These are phyloP conservation scores for Epinephelus awoara DNA, from an alignment of 2,797 vertebrate genomes.

Conservation along the genomic window DNA sequence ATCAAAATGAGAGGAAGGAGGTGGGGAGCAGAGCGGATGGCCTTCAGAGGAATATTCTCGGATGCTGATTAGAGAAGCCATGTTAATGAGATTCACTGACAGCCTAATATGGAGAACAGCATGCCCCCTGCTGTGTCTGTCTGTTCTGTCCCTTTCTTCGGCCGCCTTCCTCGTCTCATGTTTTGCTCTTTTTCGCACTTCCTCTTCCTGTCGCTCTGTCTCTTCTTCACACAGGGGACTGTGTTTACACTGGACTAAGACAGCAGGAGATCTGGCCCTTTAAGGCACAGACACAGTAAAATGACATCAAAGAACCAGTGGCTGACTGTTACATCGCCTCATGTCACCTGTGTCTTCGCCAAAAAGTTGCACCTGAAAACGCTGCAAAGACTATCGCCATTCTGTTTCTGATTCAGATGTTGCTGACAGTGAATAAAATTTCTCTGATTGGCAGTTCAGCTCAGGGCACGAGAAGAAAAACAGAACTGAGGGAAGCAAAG, in stretches of 20 bases:
- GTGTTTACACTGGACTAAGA: slow-evolving; percentile 54
- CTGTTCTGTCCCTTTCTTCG: slow-evolving; percentile 53
- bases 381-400: no score
- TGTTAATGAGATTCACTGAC: slow-evolving; percentile 85
- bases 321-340: no score
- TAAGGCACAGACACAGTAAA: background rate
- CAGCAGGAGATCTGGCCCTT: slow-evolving; percentile 51
- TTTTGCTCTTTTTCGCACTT: slow-evolving; percentile 48
- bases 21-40: slow-evolving; percentile 63
- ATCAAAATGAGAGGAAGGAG: slow-evolving; percentile 71
- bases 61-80: slow-evolving; percentile 82
- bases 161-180: slow-evolving; percentile 5
- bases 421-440: no score
- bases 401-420: no score
- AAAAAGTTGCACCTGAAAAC: no score
- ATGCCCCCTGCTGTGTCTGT: slow-evolving; percentile 73
- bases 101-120: slow-evolving; percentile 75
- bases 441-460: no score
- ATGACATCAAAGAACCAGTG: no score
- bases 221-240: slow-evolving; percentile 38
- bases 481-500: no score
- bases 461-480: no score
- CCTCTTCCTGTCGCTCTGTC: slow-evolving; percentile 29
- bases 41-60: slow-evolving; percentile 78
- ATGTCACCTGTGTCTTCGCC: no score